phyloP scores from a whole-genome alignment of 2,888 invertebrate species.

The Drosophila cracens region DNA sequence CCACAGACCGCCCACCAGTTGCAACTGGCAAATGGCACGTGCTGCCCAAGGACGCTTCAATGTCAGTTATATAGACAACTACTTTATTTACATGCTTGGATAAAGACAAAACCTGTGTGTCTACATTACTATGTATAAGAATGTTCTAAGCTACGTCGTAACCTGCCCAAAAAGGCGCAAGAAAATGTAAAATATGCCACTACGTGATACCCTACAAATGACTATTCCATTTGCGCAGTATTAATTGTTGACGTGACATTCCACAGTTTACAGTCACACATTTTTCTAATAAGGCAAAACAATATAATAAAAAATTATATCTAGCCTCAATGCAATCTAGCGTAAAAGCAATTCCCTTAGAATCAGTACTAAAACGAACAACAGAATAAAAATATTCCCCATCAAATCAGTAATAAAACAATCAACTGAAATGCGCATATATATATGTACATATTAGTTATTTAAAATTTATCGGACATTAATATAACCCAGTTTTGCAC shows the following conservation, averaged over 20 bases:
- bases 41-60: conserved; percentile 77
- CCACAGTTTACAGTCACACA: neutral
- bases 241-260: neutral
- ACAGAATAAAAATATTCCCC: neutral
- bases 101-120: conserved; percentile 10
- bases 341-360: no score
- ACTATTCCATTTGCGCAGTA: neutral
- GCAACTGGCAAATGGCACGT: conserved; percentile 54
- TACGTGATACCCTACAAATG: conserved; percentile 19
- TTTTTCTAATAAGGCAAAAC: neutral
- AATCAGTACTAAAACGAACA: no score
- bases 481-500: neutral
- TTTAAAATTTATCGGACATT: neutral
- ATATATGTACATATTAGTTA: neutral
- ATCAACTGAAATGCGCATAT: neutral
- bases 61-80: conserved; percentile 51
- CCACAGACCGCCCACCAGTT: conserved; percentile 35
- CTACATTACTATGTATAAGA: conserved; percentile 23
- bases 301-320: neutral
- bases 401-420: neutral
- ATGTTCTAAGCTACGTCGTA: conserved; percentile 45
- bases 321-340: neutral
- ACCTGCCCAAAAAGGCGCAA: conserved; percentile 52
- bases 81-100: conserved; percentile 11
- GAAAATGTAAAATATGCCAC: neutral